phyloP scores from a whole-genome alignment of 1,140 invertebrate genomes.

The Apis mellifera region DNA sequence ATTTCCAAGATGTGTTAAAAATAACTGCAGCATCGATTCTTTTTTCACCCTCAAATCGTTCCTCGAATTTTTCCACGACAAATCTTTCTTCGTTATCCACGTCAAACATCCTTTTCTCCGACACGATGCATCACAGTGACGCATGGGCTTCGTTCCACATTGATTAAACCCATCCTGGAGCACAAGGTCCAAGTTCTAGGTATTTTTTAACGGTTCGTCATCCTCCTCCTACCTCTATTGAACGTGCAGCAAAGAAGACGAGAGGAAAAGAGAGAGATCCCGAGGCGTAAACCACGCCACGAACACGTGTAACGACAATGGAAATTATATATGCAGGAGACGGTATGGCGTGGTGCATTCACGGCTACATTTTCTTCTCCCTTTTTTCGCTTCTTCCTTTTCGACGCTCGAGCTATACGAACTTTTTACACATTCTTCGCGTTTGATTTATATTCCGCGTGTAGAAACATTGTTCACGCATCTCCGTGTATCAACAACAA shows the following conservation, averaged over 20 bases:
- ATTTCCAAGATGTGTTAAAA: no score
- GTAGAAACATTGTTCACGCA: conserved; percentile 60
- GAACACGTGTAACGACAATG: conserved; percentile 70
- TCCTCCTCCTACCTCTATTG: background rate
- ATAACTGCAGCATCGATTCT: no score
- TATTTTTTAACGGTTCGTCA: background rate
- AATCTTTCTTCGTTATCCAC: background rate
- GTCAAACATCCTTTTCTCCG: background rate
- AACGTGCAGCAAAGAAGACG: background rate
- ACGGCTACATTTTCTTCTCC: conserved; percentile 25
- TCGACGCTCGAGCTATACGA: background rate
- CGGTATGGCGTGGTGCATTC: conserved; percentile 60
- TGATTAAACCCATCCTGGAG: background rate
- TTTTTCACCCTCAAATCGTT: no score
- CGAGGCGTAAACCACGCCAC: conserved; percentile 8
- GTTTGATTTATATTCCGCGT: conserved; percentile 71
- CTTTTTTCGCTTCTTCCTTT: conserved; percentile 27
- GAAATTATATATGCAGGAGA: conserved; percentile 72
- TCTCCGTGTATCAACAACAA: conserved; percentile 53
- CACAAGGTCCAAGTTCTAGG: background rate
- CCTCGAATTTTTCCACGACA: background rate
- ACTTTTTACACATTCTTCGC: conserved; percentile 54
- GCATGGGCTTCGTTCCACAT: background rate
- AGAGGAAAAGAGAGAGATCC: background rate
- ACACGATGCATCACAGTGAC: background rate